Evolutionary conservation across 2,888 invertebrate species (phyloP), one percentile per base, ranked within the genome.

Genomic region (Erebia epiphron): DNA sequence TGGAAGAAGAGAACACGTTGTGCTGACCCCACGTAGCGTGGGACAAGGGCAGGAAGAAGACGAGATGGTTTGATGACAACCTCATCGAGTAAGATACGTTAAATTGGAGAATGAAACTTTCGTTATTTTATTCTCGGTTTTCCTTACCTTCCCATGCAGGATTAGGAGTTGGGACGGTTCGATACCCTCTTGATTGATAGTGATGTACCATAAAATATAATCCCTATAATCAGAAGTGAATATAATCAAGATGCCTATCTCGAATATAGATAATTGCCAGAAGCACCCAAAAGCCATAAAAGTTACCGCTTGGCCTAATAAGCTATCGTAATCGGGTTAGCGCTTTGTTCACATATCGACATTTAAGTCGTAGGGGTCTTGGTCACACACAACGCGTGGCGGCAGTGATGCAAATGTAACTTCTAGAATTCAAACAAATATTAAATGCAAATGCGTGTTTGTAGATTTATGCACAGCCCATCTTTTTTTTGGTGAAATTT

Each of bases 281-380:
- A 21, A 21, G 62, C 49, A 21, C 46, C 46, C 49, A 21, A 49
- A 62, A 62, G 8, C 46, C 2, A 49, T 62, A 14, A 62, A 49
- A 49, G 62, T 49, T 14, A 21, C 62, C 62, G 49, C 26, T 49
- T 26, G 69, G 49, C 64, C 49, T 64, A 62, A 49, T 68, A 57
- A 64, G 69, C 64, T 69, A 64, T 56, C 43, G 63, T 64, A 64
- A 69, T 58, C 64, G 54, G 61, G 69, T 35, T 64, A 54, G 16
- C 69, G 64, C 63, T 64, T 35, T 69, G 64, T 52, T 69, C 69
- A 35, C 26, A 18, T 69, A 64, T 49, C 49, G 49, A 62, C 8
- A 13, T 16, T 61, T 1, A 62, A 21, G n/a, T 1, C 9, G 14
- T 35, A n/a, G n/a, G 35, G 35, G 35, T 35, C 35, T 35, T 18